Evolutionary conservation across 2,113 vertebrate genomes (phyloP), one percentile per base, ranked within the genome.

Genomic region (Sprattus sprattus): DNA sequence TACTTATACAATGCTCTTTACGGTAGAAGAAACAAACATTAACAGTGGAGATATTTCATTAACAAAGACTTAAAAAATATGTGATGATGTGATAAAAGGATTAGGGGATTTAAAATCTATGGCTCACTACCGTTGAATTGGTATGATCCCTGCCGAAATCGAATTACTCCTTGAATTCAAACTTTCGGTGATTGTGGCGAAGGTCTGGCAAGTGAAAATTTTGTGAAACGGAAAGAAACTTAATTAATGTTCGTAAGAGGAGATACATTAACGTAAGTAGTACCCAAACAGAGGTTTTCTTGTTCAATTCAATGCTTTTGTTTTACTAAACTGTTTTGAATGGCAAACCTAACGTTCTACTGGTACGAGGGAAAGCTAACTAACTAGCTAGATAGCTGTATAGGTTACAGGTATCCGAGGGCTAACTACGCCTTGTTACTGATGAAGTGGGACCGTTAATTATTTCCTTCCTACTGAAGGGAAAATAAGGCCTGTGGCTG

Each of bases 91-190:
- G 25, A 22, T 28, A 10, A 6, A 22, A 5, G 6, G 1, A 10
- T 71, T 7, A 13, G 50, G 11, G 25, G 8, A 46, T 78, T 0
- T 28, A 0, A 11, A 22, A 0, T 39, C 39, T 75, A 32, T 39
- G 2, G 15, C 4, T 39, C 67, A 75, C 67, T 39, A 32, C 67
- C 67, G 3, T 32, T 81, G 32, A 20, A 10, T 49, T 90, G 86
- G 88, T 90, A 86, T 52, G n/a, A 10, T 84, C 88, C 86, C 18
- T 84, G 91, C 84, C 82, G 85, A 88, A 88, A 85, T 88, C 89
- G 28, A 91, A 85, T 47, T n/a, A 80, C 2, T 15, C 9, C 67
- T 39, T 75, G 67, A 75, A 75, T 75, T 75, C 5, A 75, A 75
- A 75, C 28, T 39, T 75, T 75, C 28, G 10, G 11, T 39, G 9